Conservation (phyloP, 1,140 invertebrate species). For the Drosophila sucinea region DNA sequence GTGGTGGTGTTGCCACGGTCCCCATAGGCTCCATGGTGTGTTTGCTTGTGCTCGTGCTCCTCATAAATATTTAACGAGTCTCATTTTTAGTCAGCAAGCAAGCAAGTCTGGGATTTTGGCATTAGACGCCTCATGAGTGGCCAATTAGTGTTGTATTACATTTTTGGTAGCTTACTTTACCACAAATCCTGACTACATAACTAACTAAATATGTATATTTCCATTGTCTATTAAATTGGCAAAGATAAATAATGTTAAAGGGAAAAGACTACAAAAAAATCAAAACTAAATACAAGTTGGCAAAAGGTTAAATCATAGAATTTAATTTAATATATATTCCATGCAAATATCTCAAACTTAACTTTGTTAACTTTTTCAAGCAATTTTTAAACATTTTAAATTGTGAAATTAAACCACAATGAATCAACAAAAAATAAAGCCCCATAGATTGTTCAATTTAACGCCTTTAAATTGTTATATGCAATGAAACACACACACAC, state of each 20-base stretch:
- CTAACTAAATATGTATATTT: neutral
- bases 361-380: conserved; percentile 32
- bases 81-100: conserved; percentile 63
- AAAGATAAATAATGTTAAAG: conserved; percentile 54
- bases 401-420: conserved; percentile 69
- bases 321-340: too few relatives aligned
- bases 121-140: conserved; percentile 78
- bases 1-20: conserved; percentile 11
- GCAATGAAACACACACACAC: conserved; percentile 32
- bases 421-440: conserved; percentile 60
- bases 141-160: conserved; percentile 80
- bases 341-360: too few relatives aligned
- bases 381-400: conserved; percentile 62
- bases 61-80: conserved; percentile 80
- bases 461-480: conserved; percentile 64
- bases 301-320: neutral
- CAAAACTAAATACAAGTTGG: neutral
- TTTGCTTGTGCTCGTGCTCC: conserved; percentile 59
- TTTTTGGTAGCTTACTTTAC: conserved; percentile 65
- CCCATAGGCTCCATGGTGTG: neutral
- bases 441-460: conserved; percentile 51
- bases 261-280: neutral
- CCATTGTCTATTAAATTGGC: conserved; percentile 38
- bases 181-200: conserved; percentile 23
- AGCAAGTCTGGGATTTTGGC: conserved; percentile 52